Evolutionary conservation across 2,113 vertebrate genomes (phyloP).

Genomic region (Canis aureus): DNA sequence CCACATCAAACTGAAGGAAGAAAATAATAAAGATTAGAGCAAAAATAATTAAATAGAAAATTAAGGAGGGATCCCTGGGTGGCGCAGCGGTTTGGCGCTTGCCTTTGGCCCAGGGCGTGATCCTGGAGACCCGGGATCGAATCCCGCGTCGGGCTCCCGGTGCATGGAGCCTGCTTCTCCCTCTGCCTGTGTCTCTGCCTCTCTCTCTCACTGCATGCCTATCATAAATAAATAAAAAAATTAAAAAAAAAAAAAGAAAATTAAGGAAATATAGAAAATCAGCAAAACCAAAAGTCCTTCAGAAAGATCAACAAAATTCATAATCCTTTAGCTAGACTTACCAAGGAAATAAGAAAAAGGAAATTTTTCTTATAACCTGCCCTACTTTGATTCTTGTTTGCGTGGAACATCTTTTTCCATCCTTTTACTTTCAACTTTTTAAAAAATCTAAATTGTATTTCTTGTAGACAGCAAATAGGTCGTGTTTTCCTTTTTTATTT

Average conservation of each 20-base stretch:
- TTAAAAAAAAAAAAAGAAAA: too few species aligned
- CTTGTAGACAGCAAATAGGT: background rate
- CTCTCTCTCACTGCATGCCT: too few species aligned
- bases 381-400: constrained; percentile 41
- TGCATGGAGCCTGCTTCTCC: too few species aligned
- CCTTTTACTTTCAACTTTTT: constrained; percentile 45
- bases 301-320: background rate
- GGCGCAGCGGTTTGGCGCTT: too few species aligned
- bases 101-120: too few species aligned
- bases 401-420: background rate
- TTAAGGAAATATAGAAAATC: background rate
- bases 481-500: too few species aligned
- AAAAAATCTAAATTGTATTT: background rate
- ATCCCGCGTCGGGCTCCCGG: too few species aligned
- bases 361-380: constrained; percentile 32
- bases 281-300: background rate
- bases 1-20: background rate
- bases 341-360: background rate
- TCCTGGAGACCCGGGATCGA: too few species aligned
- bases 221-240: too few species aligned
- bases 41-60: background rate
- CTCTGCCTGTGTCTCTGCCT: too few species aligned
- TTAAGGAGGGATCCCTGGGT: too few species aligned
- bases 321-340: constrained; percentile 21
- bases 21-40: constrained; percentile 3